phyloP scores from a whole-genome alignment of 1,140 invertebrate genomes.

The Ctenoplectra terminalis region DNA sequence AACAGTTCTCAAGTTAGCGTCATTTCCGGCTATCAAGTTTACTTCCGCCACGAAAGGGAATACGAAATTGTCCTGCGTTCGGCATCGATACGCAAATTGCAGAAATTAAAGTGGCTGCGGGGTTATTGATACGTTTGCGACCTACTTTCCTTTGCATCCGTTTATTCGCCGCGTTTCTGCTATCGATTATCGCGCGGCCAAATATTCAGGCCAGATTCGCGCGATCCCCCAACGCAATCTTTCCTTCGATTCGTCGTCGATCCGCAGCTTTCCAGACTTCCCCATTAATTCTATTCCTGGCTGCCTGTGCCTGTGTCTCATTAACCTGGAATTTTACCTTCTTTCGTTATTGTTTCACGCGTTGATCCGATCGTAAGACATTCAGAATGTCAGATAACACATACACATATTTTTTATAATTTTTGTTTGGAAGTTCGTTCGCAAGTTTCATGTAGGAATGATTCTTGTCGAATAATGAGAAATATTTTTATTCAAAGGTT shows the following conservation, averaged over 20 bases:
- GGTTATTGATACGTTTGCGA: conserved; percentile 23
- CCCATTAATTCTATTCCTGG: neutral
- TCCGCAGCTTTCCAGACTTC: neutral
- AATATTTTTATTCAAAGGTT: neutral
- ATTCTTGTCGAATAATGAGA: neutral
- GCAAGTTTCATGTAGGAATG: neutral
- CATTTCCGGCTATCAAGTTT: neutral
- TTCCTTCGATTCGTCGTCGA: neutral
- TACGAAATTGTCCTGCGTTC: neutral
- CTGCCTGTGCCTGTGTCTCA: neutral
- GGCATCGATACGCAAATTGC: conserved; percentile 21
- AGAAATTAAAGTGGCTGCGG: conserved; percentile 24
- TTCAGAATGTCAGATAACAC: no score
- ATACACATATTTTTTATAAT: no score
- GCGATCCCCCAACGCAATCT: conserved; percentile 1
- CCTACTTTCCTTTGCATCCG: conserved; percentile 16
- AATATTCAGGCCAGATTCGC: neutral
- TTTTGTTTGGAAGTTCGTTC: neutral
- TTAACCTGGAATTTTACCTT: conserved; percentile 2
- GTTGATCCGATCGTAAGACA: no score
- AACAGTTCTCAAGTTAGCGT: no score
- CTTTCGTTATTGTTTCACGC: neutral
- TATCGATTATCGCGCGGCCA: conserved; percentile 29
- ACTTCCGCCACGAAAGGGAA: neutral
- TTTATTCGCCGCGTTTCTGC: conserved; percentile 26